Evolutionary conservation across 2,888 invertebrate genomes (phyloP), one percentile per base, ranked within the genome.

Genomic region (Athrips mouffetella): DNA sequence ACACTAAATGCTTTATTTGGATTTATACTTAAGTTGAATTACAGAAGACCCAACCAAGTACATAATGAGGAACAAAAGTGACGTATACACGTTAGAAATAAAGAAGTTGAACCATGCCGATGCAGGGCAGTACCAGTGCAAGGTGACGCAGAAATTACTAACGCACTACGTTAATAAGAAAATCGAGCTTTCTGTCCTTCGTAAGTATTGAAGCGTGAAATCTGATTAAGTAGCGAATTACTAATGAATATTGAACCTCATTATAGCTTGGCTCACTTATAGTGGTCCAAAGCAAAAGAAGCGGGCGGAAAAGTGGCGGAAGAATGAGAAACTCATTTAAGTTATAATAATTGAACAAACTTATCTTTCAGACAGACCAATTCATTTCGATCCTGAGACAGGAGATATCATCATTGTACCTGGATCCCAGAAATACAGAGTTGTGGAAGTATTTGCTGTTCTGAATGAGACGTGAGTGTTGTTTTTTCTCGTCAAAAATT

Each of bases 381-480:
- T 84, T 7, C 53, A 83, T 31, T 64, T 73, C 50, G 69, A 83
- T 53, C 60, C 65, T 30, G 59, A 65, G 3, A 79, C 71, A 29
- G n/a, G 27, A 44, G 8, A 23, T 25, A 25, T 15, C n/a, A 8
- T 7, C 8, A 40, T 13, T n/a, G 40, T 2, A 3, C 4, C n/a
- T 8, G 16, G 16, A 5, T 11, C 10, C 18, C 13, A 5, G 7
- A 73, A 65, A 54, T 76, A 65, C 52, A 76, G 71, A 56, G 70
- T 73, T 52, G 78, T 77, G 59, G 87, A 88, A 68, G 70, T 81
- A 2, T 86, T 80, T 45, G 86, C 83, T 5, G 80, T 87, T 52
- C 51, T 84, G 40, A 80, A 82, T 57, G 79, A 81, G 62, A 78
- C 75, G 87, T 87, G 62, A 81, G 86, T 76, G 37, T 7, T 41